Evolutionary conservation across 2,888 invertebrate species (phyloP).

Genomic region (Mythimna albipuncta): DNA sequence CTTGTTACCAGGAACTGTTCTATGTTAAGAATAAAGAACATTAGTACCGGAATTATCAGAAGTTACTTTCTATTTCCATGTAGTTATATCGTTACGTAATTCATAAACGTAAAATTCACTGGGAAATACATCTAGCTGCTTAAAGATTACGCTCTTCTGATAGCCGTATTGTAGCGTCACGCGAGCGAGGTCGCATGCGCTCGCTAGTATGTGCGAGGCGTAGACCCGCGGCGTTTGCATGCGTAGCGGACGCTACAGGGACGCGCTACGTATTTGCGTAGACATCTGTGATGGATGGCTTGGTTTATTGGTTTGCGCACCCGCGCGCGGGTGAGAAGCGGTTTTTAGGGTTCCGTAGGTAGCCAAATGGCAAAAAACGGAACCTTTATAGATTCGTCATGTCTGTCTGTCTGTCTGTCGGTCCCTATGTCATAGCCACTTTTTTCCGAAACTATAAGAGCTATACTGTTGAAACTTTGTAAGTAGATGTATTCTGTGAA

Average conservation of each 20-base stretch:
- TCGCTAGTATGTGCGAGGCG: constrained; percentile 4
- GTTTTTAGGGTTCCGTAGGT: too few relatives aligned
- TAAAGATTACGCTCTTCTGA: neutral
- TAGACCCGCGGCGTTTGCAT: neutral
- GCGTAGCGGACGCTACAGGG: constrained; percentile 15
- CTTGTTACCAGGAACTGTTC: too few relatives aligned
- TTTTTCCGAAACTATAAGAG: too few relatives aligned
- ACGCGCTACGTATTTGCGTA: constrained; percentile 9
- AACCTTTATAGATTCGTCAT: too few relatives aligned
- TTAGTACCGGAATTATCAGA: neutral
- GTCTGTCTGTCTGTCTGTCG: too few relatives aligned
- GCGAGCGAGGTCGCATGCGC: neutral
- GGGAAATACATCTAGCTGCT: neutral
- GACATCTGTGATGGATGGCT: constrained; percentile 47
- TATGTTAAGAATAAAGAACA: too few relatives aligned
- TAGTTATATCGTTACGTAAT: neutral
- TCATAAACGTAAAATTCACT: neutral
- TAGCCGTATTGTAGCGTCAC: too few relatives aligned
- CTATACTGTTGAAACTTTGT: too few relatives aligned
- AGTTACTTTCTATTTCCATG: neutral
- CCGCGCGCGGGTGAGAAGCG: constrained; percentile 16
- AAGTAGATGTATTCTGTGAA: too few relatives aligned
- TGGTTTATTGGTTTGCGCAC: constrained; percentile 53
- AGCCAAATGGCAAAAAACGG: too few relatives aligned
- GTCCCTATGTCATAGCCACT: too few relatives aligned